Percentiles rank a stretch among this genome's conserved stretches.
These are phyloP conservation scores for Doryteuthis pealeii DNA, from an alignment of 1,140 invertebrate genomes.

Conservation along the genomic window DNA sequence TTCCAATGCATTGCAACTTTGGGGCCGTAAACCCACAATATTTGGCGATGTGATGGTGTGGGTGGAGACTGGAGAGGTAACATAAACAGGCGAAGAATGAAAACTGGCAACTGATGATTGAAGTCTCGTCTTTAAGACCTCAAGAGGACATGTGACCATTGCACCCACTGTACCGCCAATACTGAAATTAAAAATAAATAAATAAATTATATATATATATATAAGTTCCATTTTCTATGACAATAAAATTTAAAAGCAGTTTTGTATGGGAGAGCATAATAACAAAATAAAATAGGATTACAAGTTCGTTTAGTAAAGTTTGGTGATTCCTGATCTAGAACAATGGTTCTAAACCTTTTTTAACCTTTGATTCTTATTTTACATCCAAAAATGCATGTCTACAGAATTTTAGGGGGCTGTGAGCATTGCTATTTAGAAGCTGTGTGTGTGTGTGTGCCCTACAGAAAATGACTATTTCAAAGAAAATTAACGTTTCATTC, in stretches of 20 bases:
- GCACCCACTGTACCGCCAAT: conserved; percentile 94
- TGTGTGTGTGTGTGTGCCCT: too few relatives aligned
- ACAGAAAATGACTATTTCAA: too few relatives aligned
- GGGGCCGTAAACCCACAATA: conserved; percentile 17
- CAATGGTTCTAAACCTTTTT: too few relatives aligned
- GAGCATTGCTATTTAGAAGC: too few relatives aligned
- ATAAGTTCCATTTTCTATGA: background rate
- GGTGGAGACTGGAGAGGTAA: conserved; percentile 19
- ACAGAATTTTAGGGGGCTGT: too few relatives aligned
- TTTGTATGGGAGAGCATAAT: background rate
- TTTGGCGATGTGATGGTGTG: conserved; percentile 15
- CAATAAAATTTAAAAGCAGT: background rate
- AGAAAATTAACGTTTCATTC: too few relatives aligned
- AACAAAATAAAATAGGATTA: background rate
- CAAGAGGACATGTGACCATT: conserved; percentile 94
- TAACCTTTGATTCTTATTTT: too few relatives aligned
- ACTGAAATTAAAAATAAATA: conserved; percentile 64
- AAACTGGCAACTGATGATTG: conserved; percentile 76
- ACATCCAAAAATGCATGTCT: too few relatives aligned
- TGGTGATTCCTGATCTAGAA: too few relatives aligned
- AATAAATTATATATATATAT: conserved; percentile 3
- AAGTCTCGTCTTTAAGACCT: conserved; percentile 96
- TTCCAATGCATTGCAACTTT: background rate
- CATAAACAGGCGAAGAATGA: conserved; percentile 22
- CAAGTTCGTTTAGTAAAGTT: too few relatives aligned